Evolutionary conservation across 2,888 invertebrate species (phyloP), one percentile per base, ranked within the genome.

Genomic region (Drosophila meridionalis): DNA sequence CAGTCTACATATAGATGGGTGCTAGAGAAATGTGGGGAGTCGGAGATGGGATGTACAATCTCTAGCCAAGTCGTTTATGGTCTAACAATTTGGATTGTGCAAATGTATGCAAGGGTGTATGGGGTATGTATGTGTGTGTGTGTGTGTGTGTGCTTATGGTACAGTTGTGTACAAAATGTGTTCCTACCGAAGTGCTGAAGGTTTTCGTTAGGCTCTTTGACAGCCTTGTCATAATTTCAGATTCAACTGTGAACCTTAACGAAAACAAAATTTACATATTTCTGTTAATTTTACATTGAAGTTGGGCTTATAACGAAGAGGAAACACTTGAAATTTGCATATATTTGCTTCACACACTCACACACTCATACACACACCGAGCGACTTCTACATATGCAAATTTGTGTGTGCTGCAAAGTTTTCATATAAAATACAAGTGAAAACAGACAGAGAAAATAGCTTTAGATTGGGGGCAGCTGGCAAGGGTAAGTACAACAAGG

Each of bases 301-400:
- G 90, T 90, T 89, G 78, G 90, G 91, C 88, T 91, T 87, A 86
- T 91, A 91, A 92, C 88, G 90, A 90, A 90, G 90, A 91, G 91
- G 92, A 91, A 92, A 91, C 90, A 91, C 91, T 91, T 91, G 89
- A 82, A 91, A 91, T 91, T 91, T 90, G 89, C 91, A 91, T 91
- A 91, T 85, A 91, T 88, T 89, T 88, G 74, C 73, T 68, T 66
- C 72, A 69, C 72, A 80, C 64, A 68, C 40, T 69, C 66, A 64
- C 45, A 70, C 64, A 77, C 61, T 61, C 59, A 61, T 9, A 45
- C 45, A 26, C 45, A 45, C 26, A 26, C 45, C 11, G 26, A 30
- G 56, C 61, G 76, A 77, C 83, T 82, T 87, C 73, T 70, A 76
- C 80, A 78, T 79, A 91, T 90, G 83, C 78, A 91, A 91, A 89